Percentiles rank a stretch among this genome's conserved stretches.
Conservation (phyloP, 2,888 invertebrate species). For the Embidobia sp. region DNA sequence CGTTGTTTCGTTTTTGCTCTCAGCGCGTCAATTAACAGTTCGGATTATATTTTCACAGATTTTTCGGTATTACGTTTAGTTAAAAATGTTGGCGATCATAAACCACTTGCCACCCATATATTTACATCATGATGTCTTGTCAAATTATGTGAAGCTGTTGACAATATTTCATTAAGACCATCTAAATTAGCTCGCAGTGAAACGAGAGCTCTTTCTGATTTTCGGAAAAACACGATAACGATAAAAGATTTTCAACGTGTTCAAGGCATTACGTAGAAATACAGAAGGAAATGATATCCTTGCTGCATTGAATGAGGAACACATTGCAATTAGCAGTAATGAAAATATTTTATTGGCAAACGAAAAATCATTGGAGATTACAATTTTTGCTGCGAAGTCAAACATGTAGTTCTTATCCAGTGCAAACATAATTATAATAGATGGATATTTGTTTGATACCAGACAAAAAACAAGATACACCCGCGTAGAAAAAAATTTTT, state of each 20-base stretch:
- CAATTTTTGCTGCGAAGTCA: not conserved
- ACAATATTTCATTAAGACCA: not conserved
- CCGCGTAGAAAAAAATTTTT: no score
- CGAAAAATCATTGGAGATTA: not conserved
- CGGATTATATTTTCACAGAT: no score
- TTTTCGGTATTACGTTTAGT: no score
- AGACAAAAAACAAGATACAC: constrained; percentile 8
- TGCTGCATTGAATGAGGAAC: not conserved
- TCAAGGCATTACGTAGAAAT: not conserved
- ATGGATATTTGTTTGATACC: constrained; percentile 28
- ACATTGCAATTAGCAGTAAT: not conserved
- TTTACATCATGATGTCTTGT: not conserved
- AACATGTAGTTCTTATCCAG: not conserved
- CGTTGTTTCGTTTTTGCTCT: no score
- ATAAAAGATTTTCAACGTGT: not conserved
- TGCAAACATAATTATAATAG: constrained; percentile 1
- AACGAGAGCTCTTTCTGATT: not conserved
- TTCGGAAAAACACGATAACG: not conserved
- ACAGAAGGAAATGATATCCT: not conserved
- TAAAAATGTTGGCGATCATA: constrained; percentile 1
- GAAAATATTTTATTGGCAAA: constrained; percentile 1
- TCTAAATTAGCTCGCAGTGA: not conserved
- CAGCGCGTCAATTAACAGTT: no score
- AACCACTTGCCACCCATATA: not conserved
- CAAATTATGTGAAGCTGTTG: not conserved